Evolutionary conservation across 92 coral and sea anemone species (phyloP).

Genomic region (Siderastrea radians): DNA sequence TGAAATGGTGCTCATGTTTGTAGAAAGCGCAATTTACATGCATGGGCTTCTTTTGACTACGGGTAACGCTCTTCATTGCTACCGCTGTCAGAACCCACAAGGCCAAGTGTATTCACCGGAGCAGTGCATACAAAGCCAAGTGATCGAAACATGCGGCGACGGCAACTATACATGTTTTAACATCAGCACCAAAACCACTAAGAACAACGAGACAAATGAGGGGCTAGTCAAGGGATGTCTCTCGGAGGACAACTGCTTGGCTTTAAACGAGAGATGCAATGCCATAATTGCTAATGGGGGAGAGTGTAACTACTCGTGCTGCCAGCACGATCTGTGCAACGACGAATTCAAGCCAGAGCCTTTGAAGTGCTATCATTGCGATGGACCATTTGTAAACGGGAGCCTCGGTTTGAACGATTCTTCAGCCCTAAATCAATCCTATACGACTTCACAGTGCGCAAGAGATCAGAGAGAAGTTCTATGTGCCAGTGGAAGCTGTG

Average conservation of each 20-base stretch:
- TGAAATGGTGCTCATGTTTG: too few relatives aligned
- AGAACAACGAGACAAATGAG: neutral
- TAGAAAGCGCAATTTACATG: too few relatives aligned
- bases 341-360: neutral
- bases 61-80: neutral
- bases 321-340: constrained; percentile 14
- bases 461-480: neutral
- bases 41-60: neutral
- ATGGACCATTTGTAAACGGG: neutral
- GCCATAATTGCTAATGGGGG: neutral
- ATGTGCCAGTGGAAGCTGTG: neutral
- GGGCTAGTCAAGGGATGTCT: neutral
- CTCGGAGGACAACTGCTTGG: neutral
- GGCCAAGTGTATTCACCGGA: neutral
- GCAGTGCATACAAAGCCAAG: constrained; percentile 6
- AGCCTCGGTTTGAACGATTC: neutral
- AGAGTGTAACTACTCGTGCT: neutral
- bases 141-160: neutral
- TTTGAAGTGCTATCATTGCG: constrained; percentile 8
- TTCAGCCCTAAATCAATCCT: neutral
- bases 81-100: neutral
- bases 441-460: neutral
- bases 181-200: neutral
- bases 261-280: neutral
- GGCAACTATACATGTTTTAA: neutral